These are phyloP conservation scores for Rhodophaea formosa DNA, from an alignment of 2,888 invertebrate genomes.

Conservation along the genomic window DNA sequence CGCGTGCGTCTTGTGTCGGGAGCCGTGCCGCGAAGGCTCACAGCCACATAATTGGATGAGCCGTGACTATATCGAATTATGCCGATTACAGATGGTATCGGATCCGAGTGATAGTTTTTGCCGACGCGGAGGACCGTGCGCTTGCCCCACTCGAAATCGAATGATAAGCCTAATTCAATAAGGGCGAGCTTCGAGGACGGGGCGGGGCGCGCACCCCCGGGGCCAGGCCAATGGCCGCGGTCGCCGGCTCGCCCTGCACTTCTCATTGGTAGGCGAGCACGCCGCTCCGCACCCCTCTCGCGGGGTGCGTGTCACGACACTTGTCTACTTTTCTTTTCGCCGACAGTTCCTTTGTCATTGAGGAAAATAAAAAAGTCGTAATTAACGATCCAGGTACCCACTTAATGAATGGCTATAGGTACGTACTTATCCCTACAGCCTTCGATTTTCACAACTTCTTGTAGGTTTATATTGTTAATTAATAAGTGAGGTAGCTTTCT, in stretches of 20 bases:
- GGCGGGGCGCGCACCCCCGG: conserved; percentile 73
- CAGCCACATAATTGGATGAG: conserved; percentile 76
- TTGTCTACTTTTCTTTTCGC: conserved; percentile 82
- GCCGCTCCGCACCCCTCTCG: conserved; percentile 50
- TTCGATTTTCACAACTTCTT: conserved; percentile 8
- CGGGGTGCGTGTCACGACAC: conserved; percentile 80
- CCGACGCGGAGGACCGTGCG: conserved; percentile 72
- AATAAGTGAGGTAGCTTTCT: background rate
- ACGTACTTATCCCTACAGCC: conserved; percentile 42
- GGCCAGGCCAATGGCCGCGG: conserved; percentile 61
- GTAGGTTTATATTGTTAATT: background rate
- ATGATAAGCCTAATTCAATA: conserved; percentile 92
- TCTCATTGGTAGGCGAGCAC: conserved; percentile 51
- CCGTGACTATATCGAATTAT: conserved; percentile 75
- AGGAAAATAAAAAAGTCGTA: conserved; percentile 81
- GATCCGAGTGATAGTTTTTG: conserved; percentile 68
- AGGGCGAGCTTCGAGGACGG: conserved; percentile 81
- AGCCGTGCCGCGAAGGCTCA: conserved; percentile 57
- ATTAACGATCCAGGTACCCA: conserved; percentile 79
- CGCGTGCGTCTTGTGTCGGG: conserved; percentile 57
- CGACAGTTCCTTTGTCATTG: conserved; percentile 81
- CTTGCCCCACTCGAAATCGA: conserved; percentile 80
- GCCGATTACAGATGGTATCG: conserved; percentile 78
- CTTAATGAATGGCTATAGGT: conserved; percentile 69
- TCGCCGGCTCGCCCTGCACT: conserved; percentile 46